Base-by-base conservation (phyloP, 2,888 invertebrate genomes). In the Pantelozetes paolii region DNA sequence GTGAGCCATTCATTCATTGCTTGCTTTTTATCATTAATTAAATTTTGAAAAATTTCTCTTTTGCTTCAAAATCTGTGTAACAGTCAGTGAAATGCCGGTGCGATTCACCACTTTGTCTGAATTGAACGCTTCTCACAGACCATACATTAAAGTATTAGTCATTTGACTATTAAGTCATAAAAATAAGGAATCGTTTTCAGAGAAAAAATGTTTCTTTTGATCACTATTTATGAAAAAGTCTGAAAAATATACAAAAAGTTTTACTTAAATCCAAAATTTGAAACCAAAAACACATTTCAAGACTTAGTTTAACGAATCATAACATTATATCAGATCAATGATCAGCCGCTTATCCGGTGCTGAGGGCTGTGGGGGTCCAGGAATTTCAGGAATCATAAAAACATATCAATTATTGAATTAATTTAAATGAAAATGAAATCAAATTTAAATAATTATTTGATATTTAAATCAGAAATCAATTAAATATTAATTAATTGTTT, bases 1-100 rank as follows among this genome's bases (percentile, higher is more conserved):
- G 42, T 69, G 42, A 69, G 40, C 23, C 45, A 42, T 69, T 42
- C 69, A 40, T 69, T 69, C 69, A 69, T 18, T 36, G 62, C 62
- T 64, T 20, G 32, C 36, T 8, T 64, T 64, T n/a, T 45, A 9
- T 13, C 69, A 40, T 69, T 69, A 69, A 69, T 69, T 69, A 69
- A 69, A 69, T 45, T 69, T 45, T 45, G 42, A 6, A 69, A 45
- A 36, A 69, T 26, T 26, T 69, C 42, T 23, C 23, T 45, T 67
- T n/a, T 20, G 11, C 2, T 9, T 67, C 42, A 45, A 20, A 57
- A 57, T 57, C 57, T 28, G 57, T 28, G 11, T 9, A 28, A 28
- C 28, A 57, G 28, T 57, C 28, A 20, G 13, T 13, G 15, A 18
- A 57, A 3, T 23, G 45, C 23, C 23, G 23, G 20, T 13, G 26